Evolutionary conservation across 2,113 vertebrate genomes (phyloP).

Genomic region (Rousettus leschenaultii): DNA sequence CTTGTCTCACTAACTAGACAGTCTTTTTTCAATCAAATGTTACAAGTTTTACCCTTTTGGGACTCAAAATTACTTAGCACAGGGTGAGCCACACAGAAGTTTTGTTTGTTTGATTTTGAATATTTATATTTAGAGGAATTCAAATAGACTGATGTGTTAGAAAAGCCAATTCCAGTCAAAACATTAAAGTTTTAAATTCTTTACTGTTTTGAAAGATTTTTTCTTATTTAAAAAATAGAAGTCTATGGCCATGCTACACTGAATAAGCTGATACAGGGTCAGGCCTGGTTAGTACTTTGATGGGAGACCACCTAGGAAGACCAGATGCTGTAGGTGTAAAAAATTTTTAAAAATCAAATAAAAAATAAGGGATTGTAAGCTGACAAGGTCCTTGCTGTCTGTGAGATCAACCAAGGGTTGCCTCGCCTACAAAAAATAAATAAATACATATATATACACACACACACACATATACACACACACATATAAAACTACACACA

Average conservation of each 20-base stretch:
- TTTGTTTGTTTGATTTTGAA: conserved; percentile 14
- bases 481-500: too few relatives aligned
- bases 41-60: not conserved
- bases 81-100: not conserved
- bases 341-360: too few relatives aligned
- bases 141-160: not conserved
- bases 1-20: not conserved
- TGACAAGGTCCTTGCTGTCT: too few relatives aligned
- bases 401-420: too few relatives aligned
- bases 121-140: not conserved
- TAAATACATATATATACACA: too few relatives aligned
- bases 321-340: too few relatives aligned
- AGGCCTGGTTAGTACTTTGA: too few relatives aligned
- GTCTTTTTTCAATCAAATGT: not conserved
- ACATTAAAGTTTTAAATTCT: conserved; percentile 9
- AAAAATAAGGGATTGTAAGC: too few relatives aligned
- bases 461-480: not conserved
- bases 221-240: not conserved
- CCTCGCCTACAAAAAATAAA: too few relatives aligned
- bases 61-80: not conserved
- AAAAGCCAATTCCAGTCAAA: not conserved
- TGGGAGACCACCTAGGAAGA: too few relatives aligned
- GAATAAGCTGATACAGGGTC: too few relatives aligned
- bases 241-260: too few relatives aligned
- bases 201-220: not conserved